These are phyloP conservation scores for Hirtodrosophila duncani DNA, from an alignment of 2,888 invertebrate genomes.

Conservation along the genomic window DNA sequence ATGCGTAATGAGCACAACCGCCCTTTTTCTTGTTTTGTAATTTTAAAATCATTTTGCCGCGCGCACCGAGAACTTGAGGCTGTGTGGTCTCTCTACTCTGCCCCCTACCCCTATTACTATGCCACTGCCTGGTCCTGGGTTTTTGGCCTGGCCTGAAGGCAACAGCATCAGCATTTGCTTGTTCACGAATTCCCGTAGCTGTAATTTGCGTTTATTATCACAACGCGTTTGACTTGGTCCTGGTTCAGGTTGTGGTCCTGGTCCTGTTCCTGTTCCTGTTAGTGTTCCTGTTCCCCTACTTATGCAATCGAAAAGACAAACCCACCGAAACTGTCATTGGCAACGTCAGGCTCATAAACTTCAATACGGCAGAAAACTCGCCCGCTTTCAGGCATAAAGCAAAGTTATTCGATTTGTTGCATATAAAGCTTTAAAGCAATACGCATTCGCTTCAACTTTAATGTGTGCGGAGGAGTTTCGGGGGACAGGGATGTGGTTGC, in stretches of 20 bases:
- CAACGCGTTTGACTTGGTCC: constrained; percentile 44
- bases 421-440: constrained; percentile 49
- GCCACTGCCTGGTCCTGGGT: background rate
- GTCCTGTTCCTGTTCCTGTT: constrained; percentile 22
- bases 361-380: constrained; percentile 20
- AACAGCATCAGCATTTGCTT: constrained; percentile 34
- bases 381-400: constrained; percentile 52
- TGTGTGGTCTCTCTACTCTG: constrained; percentile 2
- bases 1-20: constrained; percentile 57
- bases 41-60: constrained; percentile 57
- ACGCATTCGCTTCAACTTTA: constrained; percentile 33
- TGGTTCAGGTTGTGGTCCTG: background rate
- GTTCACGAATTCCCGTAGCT: constrained; percentile 64
- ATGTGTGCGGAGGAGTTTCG: constrained; percentile 23
- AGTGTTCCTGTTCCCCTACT: background rate
- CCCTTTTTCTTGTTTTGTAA: constrained; percentile 58
- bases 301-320: constrained; percentile 4
- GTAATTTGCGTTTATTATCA: constrained; percentile 68
- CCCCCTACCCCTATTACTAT: constrained; percentile 6
- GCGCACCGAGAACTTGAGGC: constrained; percentile 27
- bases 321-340: background rate
- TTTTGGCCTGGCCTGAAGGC: constrained; percentile 18
- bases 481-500: background rate
- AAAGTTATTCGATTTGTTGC: constrained; percentile 54
- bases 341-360: constrained; percentile 8